phyloP scores from a whole-genome alignment of 1,140 invertebrate species.

The Neelides sp. region DNA sequence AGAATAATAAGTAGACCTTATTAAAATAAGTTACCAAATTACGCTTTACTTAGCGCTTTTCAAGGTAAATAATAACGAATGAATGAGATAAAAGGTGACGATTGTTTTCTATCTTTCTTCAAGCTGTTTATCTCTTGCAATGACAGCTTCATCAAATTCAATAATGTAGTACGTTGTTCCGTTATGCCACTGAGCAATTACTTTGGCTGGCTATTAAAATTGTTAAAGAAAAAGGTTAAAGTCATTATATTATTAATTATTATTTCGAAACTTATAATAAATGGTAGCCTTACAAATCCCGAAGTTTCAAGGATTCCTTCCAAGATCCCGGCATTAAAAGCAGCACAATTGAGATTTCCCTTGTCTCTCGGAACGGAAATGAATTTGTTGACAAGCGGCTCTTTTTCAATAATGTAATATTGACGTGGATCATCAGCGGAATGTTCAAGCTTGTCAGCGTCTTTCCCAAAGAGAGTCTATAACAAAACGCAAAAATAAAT shows the following conservation, averaged over 20 bases:
- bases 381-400: slow-evolving; percentile 90
- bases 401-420: slow-evolving; percentile 98
- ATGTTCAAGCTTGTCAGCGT: slow-evolving; percentile 96
- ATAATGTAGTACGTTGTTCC: slow-evolving; percentile 97
- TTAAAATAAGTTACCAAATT: no score
- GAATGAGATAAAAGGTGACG: no score
- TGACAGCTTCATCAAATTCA: slow-evolving; percentile 91
- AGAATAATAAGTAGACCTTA: no score
- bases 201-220: slow-evolving; percentile 74
- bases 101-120: slow-evolving; percentile 58
- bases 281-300: slow-evolving; percentile 73
- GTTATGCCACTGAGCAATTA: slow-evolving; percentile 96
- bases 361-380: slow-evolving; percentile 98
- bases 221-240: not conserved
- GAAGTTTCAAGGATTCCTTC: slow-evolving; percentile 88
- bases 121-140: slow-evolving; percentile 78
- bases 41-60: no score
- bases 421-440: slow-evolving; percentile 95
- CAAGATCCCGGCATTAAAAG: slow-evolving; percentile 93
- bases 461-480: slow-evolving; percentile 84
- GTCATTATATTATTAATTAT: not conserved
- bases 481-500: slow-evolving; percentile 32
- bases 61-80: no score
- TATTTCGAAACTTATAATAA: not conserved
- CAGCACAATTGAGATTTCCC: slow-evolving; percentile 92